phyloP scores from a whole-genome alignment of 2,888 invertebrate species.

The Gari tellinella region DNA sequence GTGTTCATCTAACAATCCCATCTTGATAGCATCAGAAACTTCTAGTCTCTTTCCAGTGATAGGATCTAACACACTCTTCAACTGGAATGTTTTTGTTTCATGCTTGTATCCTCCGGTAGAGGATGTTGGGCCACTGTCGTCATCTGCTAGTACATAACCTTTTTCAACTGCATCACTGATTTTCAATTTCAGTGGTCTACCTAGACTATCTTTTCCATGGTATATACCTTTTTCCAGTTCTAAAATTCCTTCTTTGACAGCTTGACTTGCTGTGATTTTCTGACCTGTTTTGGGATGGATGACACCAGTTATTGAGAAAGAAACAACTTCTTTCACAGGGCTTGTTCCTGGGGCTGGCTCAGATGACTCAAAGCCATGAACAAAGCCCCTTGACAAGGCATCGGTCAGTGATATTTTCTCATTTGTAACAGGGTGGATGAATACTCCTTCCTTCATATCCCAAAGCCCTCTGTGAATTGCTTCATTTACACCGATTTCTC shows the following conservation, averaged over 20 bases:
- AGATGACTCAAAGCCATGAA: conserved; percentile 92
- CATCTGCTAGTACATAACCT: conserved; percentile 89
- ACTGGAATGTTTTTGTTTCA: conserved; percentile 77
- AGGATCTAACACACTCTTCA: conserved; percentile 88
- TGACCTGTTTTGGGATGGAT: conserved; percentile 95
- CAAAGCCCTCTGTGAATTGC: conserved; percentile 93
- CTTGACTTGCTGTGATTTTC: conserved; percentile 89
- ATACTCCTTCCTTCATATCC: conserved; percentile 88
- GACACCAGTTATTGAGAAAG: conserved; percentile 91
- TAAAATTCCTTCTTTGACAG: conserved; percentile 89
- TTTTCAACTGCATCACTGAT: conserved; percentile 93
- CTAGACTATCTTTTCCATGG: conserved; percentile 82
- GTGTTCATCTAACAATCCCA: conserved; percentile 94
- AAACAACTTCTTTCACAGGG: conserved; percentile 87
- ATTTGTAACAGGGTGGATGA: conserved; percentile 90
- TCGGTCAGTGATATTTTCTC: conserved; percentile 91
- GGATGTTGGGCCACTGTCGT: conserved; percentile 95
- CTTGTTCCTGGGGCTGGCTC: conserved; percentile 90
- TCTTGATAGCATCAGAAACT: conserved; percentile 95
- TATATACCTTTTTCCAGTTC: conserved; percentile 87
- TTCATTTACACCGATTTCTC: conserved; percentile 86
- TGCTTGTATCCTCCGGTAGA: conserved; percentile 89
- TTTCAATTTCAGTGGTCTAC: conserved; percentile 90
- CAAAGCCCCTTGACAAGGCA: conserved; percentile 91
- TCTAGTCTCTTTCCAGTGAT: conserved; percentile 89